These are phyloP conservation scores for Venustoraphidia nigricollis DNA, from an alignment of 2,888 invertebrate species.

Conservation along the genomic window DNA sequence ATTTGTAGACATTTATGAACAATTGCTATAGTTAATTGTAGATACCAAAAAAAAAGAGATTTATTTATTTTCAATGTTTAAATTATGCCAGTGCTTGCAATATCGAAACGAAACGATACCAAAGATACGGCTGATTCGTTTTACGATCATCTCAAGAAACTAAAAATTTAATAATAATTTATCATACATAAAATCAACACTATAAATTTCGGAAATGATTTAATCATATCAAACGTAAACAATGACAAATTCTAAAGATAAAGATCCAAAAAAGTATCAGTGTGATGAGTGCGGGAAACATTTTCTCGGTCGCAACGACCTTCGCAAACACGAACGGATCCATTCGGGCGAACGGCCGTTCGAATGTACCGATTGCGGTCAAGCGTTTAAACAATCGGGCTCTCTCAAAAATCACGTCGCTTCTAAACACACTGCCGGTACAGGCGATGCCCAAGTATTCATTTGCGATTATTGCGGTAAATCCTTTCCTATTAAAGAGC, in stretches of 20 bases:
- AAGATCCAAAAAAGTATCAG: slow-evolving; percentile 27
- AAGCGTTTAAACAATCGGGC: slow-evolving; percentile 45
- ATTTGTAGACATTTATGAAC: too few relatives aligned
- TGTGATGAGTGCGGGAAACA: slow-evolving; percentile 49
- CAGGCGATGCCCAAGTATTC: slow-evolving; percentile 31
- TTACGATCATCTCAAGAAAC: too few relatives aligned
- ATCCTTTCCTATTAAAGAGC: slow-evolving; percentile 59
- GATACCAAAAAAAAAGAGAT: too few relatives aligned
- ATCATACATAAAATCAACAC: not conserved
- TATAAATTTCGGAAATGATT: slow-evolving; percentile 2
- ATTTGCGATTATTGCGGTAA: slow-evolving; percentile 61
- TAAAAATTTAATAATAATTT: too few relatives aligned
- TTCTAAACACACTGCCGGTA: slow-evolving; percentile 33
- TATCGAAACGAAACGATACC: too few relatives aligned
- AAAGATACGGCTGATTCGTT: too few relatives aligned
- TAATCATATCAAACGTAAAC: slow-evolving; percentile 13
- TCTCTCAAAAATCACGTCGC: slow-evolving; percentile 48
- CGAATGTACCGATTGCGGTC: slow-evolving; percentile 43
- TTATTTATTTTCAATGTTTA: too few relatives aligned
- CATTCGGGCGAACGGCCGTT: slow-evolving; percentile 50
- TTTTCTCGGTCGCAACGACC: slow-evolving; percentile 46
- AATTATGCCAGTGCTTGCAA: too few relatives aligned
- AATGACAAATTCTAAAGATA: slow-evolving; percentile 34
- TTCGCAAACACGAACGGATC: slow-evolving; percentile 48
- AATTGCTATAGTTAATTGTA: too few relatives aligned